These are phyloP conservation scores for Choristoneura rosaceana DNA, from an alignment of 2,888 invertebrate genomes.

Conservation along the genomic window DNA sequence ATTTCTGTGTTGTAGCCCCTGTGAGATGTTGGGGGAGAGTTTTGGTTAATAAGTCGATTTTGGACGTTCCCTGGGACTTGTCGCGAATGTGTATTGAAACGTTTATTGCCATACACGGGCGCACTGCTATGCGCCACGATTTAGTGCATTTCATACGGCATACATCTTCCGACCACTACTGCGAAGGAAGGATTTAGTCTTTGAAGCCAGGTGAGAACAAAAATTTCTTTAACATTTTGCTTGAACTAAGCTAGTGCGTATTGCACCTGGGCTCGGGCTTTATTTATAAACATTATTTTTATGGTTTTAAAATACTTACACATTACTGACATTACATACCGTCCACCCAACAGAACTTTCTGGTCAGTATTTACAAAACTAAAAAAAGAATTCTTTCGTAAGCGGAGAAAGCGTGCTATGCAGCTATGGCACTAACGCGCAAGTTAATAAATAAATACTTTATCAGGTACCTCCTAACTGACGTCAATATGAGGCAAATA, in stretches of 20 bases:
- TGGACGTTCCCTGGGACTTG: conserved; percentile 74
- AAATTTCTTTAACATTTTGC: conserved; percentile 44
- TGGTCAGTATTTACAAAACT: neutral
- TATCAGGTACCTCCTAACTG: neutral
- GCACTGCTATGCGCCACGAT: conserved; percentile 92
- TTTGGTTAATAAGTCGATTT: conserved; percentile 74
- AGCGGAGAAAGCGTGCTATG: no score
- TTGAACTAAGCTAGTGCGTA: conserved; percentile 18
- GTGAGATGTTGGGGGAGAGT: conserved; percentile 79
- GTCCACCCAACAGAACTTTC: neutral
- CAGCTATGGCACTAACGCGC: no score
- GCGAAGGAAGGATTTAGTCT: conserved; percentile 87
- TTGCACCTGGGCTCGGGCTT: neutral
- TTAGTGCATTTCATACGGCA: conserved; percentile 90
- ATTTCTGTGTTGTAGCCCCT: conserved; percentile 70
- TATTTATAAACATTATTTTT: conserved; percentile 23
- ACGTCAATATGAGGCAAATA: conserved; percentile 13
- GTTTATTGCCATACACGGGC: conserved; percentile 85
- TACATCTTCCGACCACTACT: conserved; percentile 92
- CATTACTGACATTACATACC: no score
- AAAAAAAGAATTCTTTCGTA: no score
- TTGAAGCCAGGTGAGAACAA: conserved; percentile 63
- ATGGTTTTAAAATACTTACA: neutral
- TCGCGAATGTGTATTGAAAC: conserved; percentile 85
- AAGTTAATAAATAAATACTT: no score